phyloP scores from a whole-genome alignment of 30 jellyfish, hydroid and myxozoan genomes.

The Pseudorhiza aurosa region DNA sequence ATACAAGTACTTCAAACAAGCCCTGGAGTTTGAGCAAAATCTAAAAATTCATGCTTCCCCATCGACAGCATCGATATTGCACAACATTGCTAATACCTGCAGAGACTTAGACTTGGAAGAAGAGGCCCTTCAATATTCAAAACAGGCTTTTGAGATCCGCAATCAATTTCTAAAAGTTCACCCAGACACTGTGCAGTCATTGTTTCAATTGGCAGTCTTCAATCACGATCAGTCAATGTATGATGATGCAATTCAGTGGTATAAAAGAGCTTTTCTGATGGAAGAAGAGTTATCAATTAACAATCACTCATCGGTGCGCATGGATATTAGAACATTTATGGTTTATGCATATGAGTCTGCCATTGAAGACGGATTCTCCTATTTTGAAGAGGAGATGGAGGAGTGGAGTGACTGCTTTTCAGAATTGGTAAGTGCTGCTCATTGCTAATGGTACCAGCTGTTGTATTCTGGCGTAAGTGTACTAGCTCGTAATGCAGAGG shows the following conservation, averaged over 20 bases:
- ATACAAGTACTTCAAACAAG: conserved; percentile 15
- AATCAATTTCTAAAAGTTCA: not conserved
- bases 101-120: conserved; percentile 7
- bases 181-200: conserved; percentile 18
- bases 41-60: conserved; percentile 3
- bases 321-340: not conserved
- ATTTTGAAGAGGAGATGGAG: conserved; percentile 5
- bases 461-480: too few relatives aligned
- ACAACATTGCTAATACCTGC: conserved; percentile 29
- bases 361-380: not conserved
- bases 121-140: conserved; percentile 16
- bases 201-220: conserved; percentile 22
- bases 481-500: too few relatives aligned
- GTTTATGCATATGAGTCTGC: conserved; percentile 8
- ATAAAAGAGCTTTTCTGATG: conserved; percentile 28
- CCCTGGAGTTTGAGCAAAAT: conserved; percentile 9
- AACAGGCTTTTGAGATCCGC: not conserved
- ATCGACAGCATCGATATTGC: conserved; percentile 19
- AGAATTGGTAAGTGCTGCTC: conserved; percentile 22
- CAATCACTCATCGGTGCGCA: conserved; percentile 13
- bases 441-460: too few relatives aligned
- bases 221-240: conserved; percentile 1
- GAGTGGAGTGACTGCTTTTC: not conserved
- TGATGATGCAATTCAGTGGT: conserved; percentile 30
- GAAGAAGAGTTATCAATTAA: conserved; percentile 8